phyloP scores from a whole-genome alignment of 2,888 invertebrate genomes.

The Sinentomon sp. region DNA sequence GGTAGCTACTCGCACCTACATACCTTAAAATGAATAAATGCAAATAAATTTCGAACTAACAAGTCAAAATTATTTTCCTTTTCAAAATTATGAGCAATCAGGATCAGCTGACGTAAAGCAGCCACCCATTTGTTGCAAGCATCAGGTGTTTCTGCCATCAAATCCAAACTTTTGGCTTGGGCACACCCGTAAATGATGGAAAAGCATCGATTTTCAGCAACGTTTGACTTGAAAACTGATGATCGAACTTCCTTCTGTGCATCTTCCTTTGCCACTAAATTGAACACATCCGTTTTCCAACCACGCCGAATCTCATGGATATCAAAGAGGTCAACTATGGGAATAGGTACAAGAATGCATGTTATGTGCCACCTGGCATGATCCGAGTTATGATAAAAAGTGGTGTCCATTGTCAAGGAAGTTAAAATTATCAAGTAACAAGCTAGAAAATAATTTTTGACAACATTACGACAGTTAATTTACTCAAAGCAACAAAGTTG shows the following conservation, averaged over 20 bases:
- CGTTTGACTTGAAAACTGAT: constrained; percentile 13
- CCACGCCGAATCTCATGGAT: constrained; percentile 22
- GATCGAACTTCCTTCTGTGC: constrained; percentile 14
- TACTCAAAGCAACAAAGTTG: no score
- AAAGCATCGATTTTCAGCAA: constrained; percentile 20
- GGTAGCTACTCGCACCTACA: neutral
- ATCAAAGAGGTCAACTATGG: constrained; percentile 21
- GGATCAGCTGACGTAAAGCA: constrained; percentile 19
- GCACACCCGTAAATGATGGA: constrained; percentile 20
- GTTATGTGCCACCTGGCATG: no score
- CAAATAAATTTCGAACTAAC: constrained; percentile 7
- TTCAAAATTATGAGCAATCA: constrained; percentile 16
- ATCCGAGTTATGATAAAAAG: no score
- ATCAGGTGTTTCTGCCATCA: constrained; percentile 19
- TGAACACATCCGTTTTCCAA: constrained; percentile 23
- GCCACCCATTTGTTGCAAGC: constrained; percentile 19
- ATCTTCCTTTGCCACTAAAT: constrained; percentile 19
- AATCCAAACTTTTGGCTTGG: constrained; percentile 19
- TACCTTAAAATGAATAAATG: neutral
- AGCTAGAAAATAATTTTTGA: no score
- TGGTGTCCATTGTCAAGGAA: no score
- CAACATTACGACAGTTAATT: no score
- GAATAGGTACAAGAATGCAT: no score
- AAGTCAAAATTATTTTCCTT: constrained; percentile 18
- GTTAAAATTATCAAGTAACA: no score